A percentile compares a stretch with the other conserved stretches of the same genome.
Evolutionary conservation across 1,140 invertebrate genomes (phyloP).

Genomic region (Glomeris maerens): DNA sequence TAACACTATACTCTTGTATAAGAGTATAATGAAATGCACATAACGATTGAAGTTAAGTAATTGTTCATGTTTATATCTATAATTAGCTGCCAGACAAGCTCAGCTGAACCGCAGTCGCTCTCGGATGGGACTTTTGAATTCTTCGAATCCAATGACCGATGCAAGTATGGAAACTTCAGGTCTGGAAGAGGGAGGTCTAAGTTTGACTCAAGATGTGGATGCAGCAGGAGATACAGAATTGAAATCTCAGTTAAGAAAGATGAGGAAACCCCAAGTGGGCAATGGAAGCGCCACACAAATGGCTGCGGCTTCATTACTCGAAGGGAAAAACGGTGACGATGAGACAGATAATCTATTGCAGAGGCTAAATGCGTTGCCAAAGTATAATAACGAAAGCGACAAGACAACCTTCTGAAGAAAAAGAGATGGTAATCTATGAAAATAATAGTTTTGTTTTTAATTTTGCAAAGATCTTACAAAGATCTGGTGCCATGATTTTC

Average conservation of each 20-base stretch:
- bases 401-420: no score
- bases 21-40: no score
- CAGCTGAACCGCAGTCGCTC: constrained; percentile 71
- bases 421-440: no score
- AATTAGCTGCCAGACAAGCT: constrained; percentile 61
- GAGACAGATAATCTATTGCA: neutral
- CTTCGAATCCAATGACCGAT: neutral
- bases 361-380: neutral
- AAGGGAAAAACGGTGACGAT: neutral
- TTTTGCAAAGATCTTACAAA: no score
- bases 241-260: no score
- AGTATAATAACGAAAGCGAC: neutral
- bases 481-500: no score
- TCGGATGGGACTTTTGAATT: constrained; percentile 44
- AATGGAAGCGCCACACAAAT: neutral
- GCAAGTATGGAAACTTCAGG: neutral
- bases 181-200: neutral
- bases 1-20: no score
- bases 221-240: no score
- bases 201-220: neutral
- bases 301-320: neutral
- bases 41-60: no score
- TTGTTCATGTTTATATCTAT: no score
- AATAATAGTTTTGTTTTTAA: no score
- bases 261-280: neutral